Conservation (phyloP, 2,797 vertebrate genomes). For the Brotula barbata region DNA sequence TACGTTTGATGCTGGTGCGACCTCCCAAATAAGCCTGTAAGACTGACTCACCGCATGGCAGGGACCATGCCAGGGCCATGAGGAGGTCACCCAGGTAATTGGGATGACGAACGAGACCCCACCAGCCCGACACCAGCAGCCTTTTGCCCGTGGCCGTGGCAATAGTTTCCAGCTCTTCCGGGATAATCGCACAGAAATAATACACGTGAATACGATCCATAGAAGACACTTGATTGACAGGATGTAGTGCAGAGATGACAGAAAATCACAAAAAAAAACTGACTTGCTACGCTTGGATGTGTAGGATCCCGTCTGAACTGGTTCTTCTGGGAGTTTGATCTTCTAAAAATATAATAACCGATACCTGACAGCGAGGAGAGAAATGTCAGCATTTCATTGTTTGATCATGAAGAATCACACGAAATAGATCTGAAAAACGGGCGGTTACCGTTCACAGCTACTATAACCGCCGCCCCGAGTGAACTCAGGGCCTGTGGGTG, state of each 20-base stretch:
- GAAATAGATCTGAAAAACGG: too few relatives aligned
- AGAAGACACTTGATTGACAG: neutral
- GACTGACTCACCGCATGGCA: conserved; percentile 88
- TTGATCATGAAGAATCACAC: neutral
- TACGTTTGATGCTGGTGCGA: too few relatives aligned
- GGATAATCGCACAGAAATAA: neutral
- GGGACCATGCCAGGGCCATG: conserved; percentile 91
- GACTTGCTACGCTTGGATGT: conserved; percentile 84
- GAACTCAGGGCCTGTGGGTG: conserved; percentile 83
- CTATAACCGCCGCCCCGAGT: conserved; percentile 71
- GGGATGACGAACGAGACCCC: conserved; percentile 91
- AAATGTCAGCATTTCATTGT: neutral
- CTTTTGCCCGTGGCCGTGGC: conserved; percentile 86
- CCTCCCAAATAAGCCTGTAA: neutral
- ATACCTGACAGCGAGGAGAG: conserved; percentile 68
- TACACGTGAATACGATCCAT: too few relatives aligned
- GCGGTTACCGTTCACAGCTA: conserved; percentile 82
- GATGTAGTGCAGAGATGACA: neutral
- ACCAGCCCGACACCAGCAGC: conserved; percentile 91
- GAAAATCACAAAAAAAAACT: conserved; percentile 36
- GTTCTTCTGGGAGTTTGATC: conserved; percentile 91
- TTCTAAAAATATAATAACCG: conserved; percentile 89
- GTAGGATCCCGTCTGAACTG: conserved; percentile 87
- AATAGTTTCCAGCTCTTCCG: conserved; percentile 86
- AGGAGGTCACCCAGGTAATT: conserved; percentile 91